Percentiles rank a stretch among this genome's conserved stretches.
These are phyloP conservation scores for Euleptes europaea DNA, from an alignment of 2,113 vertebrate species.

Conservation along the genomic window DNA sequence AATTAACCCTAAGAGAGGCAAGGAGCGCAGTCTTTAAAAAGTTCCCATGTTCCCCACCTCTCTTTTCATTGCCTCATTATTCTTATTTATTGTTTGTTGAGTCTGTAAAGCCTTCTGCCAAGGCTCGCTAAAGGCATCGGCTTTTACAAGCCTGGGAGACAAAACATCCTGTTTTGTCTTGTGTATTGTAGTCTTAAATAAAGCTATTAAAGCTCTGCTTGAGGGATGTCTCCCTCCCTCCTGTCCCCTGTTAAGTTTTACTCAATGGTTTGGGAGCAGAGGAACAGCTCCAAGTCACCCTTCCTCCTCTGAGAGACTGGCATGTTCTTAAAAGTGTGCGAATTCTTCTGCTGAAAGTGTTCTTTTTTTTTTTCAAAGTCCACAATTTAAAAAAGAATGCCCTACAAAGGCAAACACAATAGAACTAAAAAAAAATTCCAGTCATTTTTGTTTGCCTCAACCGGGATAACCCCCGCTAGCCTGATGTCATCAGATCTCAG, in stretches of 20 bases:
- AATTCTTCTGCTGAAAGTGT: not conserved
- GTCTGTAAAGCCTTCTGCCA: slow-evolving; percentile 44
- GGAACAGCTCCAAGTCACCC: slow-evolving; percentile 43
- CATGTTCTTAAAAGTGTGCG: slow-evolving; percentile 28
- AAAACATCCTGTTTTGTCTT: slow-evolving; percentile 52
- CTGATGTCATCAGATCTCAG: too few relatives aligned
- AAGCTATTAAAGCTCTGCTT: slow-evolving; percentile 53
- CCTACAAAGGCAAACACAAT: not conserved
- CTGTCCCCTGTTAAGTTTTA: slow-evolving; percentile 60
- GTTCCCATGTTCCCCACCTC: slow-evolving; percentile 10
- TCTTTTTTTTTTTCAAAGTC: not conserved
- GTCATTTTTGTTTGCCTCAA: not conserved
- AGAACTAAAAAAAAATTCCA: not conserved
- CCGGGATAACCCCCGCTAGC: too few relatives aligned
- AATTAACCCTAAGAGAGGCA: slow-evolving; percentile 28
- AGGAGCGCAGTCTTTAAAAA: slow-evolving; percentile 30
- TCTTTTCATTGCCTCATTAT: slow-evolving; percentile 45
- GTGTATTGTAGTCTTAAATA: slow-evolving; percentile 40
- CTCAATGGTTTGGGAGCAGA: slow-evolving; percentile 27
- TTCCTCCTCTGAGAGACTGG: slow-evolving; percentile 31
- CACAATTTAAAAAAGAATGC: not conserved
- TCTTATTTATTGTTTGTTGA: slow-evolving; percentile 39
- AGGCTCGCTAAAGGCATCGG: not conserved
- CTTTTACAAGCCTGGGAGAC: slow-evolving; percentile 50
- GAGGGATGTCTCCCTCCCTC: slow-evolving; percentile 31